Conservation (phyloP, 2,113 vertebrate species). For the Carassius auratus region DNA sequence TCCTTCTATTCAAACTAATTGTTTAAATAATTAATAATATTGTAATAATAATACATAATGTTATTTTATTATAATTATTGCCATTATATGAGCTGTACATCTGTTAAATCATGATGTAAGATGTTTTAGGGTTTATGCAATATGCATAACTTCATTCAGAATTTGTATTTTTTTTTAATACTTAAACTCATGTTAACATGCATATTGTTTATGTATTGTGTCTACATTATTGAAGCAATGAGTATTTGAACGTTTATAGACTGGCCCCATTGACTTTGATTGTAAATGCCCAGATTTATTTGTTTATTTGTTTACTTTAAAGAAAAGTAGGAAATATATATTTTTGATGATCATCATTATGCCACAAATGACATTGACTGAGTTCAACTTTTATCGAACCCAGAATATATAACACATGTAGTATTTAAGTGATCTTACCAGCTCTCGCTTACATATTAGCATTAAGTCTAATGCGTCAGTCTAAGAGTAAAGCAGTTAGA, state of each 20-base stretch:
- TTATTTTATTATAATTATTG: neutral
- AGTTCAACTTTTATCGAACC: neutral
- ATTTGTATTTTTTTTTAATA: neutral
- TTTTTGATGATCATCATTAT: neutral
- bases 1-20: neutral
- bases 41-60: neutral
- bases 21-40: neutral
- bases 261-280: neutral
- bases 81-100: neutral
- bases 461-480: constrained; percentile 17
- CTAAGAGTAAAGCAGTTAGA: neutral
- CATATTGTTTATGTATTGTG: neutral
- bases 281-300: neutral
- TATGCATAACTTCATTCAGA: neutral
- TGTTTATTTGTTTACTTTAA: neutral
- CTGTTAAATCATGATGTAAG: neutral
- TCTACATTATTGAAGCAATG: neutral
- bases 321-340: neutral
- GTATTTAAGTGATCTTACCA: neutral
- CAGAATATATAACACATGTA: neutral
- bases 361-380: neutral
- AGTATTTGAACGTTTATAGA: neutral
- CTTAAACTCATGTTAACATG: neutral
- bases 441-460: constrained; percentile 11
- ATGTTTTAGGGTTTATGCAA: neutral